A percentile compares a stretch with the other conserved stretches of the same genome.
phyloP scores from a whole-genome alignment of 2,797 vertebrate species.

The Cichlasoma orientale region DNA sequence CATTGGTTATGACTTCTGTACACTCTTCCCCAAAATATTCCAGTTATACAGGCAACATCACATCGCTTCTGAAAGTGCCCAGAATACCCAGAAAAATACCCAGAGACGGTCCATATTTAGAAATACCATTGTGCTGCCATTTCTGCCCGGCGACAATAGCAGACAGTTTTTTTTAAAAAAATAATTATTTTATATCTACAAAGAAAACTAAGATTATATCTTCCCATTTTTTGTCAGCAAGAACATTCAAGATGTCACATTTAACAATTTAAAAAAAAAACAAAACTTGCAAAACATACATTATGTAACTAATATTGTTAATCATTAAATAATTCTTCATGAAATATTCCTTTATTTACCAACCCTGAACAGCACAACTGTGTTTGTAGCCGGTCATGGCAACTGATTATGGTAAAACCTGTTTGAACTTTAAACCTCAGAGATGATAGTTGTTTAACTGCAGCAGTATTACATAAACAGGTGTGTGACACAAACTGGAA shows the following conservation, averaged over 20 bases:
- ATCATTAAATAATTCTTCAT: background rate
- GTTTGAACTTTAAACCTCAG: background rate
- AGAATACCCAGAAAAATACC: background rate
- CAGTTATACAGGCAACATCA: background rate
- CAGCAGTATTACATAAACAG: background rate
- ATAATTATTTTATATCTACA: background rate
- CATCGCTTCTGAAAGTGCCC: background rate
- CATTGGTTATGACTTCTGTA: background rate
- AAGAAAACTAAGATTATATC: background rate
- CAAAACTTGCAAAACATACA: background rate
- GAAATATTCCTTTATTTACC: background rate
- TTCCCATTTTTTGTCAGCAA: too few species aligned
- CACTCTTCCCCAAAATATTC: background rate
- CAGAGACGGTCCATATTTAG: accelerated
- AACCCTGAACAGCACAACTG: background rate
- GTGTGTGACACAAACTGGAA: background rate
- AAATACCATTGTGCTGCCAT: background rate
- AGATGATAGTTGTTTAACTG: background rate
- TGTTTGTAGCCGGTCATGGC: background rate
- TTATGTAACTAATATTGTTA: background rate
- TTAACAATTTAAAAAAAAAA: background rate
- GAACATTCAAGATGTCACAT: background rate
- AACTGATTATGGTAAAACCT: background rate
- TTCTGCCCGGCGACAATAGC: background rate
- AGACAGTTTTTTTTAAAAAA: background rate